phyloP scores from a whole-genome alignment of 2,797 vertebrate species.

The Caiman crocodilus region DNA sequence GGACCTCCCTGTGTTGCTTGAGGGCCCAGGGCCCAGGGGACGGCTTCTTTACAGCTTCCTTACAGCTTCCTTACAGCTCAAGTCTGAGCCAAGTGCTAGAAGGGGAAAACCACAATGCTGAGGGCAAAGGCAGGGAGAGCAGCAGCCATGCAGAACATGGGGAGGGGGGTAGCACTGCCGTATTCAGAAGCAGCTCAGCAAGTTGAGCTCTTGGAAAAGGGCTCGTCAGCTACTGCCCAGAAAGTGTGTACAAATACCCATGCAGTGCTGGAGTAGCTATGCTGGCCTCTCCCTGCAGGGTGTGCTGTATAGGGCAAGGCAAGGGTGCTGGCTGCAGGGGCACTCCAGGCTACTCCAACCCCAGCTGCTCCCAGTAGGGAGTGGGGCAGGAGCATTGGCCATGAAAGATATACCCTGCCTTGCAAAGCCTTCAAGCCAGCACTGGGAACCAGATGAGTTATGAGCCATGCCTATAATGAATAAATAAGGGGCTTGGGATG shows the following conservation, averaged over 20 bases:
- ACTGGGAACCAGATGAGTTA: too few species aligned
- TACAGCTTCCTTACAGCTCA: rapidly evolving
- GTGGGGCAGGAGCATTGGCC: too few species aligned
- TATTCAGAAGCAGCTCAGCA: background rate
- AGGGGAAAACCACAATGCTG: background rate
- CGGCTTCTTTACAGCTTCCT: background rate
- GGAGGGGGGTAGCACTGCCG: background rate
- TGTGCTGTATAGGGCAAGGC: background rate
- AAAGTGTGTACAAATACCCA: background rate
- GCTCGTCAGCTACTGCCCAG: background rate
- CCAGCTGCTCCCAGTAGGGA: too few species aligned
- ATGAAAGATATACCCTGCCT: background rate
- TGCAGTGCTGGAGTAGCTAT: background rate
- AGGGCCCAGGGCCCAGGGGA: background rate
- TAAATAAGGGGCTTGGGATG: background rate
- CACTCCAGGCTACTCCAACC: too few species aligned
- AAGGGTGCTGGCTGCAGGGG: background rate
- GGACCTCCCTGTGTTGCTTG: background rate
- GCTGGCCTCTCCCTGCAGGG: background rate
- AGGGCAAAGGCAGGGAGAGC: rapidly evolving
- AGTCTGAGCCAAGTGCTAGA: background rate
- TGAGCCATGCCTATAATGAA: background rate
- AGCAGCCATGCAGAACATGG: background rate
- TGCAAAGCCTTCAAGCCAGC: background rate
- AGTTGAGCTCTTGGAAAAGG: background rate